Percentiles rank a stretch among this genome's conserved stretches.
phyloP scores from a whole-genome alignment of 2,888 invertebrate genomes.

The Acanthosoma haemorrhoidale region DNA sequence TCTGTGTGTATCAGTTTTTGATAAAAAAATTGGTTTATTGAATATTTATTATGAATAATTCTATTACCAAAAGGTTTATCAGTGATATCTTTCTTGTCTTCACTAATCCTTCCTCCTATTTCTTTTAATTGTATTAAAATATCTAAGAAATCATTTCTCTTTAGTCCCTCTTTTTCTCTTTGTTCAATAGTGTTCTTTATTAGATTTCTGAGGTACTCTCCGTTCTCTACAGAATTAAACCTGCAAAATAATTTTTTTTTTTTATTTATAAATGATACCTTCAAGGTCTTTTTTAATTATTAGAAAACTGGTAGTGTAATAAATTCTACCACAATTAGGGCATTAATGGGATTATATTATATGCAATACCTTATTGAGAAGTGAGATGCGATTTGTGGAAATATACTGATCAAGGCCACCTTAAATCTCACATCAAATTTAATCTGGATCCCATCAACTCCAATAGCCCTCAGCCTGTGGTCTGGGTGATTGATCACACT shows the following conservation, averaged over 20 bases:
- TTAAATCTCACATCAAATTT: neutral
- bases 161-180: conserved; percentile 49
- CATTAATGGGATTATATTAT: too few relatives aligned
- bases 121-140: conserved; percentile 48
- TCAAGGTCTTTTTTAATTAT: too few relatives aligned
- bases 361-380: neutral
- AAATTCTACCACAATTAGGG: too few relatives aligned
- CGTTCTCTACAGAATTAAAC: conserved; percentile 44
- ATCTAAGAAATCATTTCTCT: conserved; percentile 55
- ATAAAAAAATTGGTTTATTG: too few relatives aligned
- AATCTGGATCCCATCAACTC: neutral
- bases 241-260: neutral
- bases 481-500: conserved; percentile 44
- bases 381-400: neutral
- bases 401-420: neutral
- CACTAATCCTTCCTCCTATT: conserved; percentile 36
- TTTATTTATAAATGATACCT: too few relatives aligned
- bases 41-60: too few relatives aligned
- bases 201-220: conserved; percentile 50
- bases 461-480: conserved; percentile 46
- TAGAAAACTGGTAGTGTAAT: too few relatives aligned
- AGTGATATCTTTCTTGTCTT: conserved; percentile 42
- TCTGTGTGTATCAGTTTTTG: too few relatives aligned
- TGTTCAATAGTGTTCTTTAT: conserved; percentile 50
- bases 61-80: conserved; percentile 2